Base-by-base conservation (phyloP, 2,888 invertebrate species). In the Dione juno region DNA sequence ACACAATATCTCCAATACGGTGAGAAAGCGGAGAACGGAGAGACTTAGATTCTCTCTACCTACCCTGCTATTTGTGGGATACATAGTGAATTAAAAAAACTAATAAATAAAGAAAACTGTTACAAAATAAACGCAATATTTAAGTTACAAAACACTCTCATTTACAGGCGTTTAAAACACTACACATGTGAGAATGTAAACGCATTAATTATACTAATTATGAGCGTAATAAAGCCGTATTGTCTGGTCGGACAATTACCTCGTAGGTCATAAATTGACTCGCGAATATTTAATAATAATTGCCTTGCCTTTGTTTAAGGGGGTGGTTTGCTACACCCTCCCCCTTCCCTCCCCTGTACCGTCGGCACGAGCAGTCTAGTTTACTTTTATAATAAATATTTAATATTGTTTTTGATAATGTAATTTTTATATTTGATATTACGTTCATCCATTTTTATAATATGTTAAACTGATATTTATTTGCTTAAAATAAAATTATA, bases 221-320 rank as follows among this genome's bases (percentile, higher is more conserved):
- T 81, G 79, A 74, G 45, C 75, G 80, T 78, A 86, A 86, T 77
- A 76, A 77, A 78, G 75, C 78, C 75, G 77, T 77, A 80, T 82
- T 82, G 82, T 82, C 81, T 80, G 77, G 79, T 80, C 77, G 82
- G 82, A 85, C 87, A 88, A 89, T 88, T 84, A 83, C 82, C 79
- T 77, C 80, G 82, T 69, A 75, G 76, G 78, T 78, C 78, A 79
- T 83, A 82, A 84, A 84, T 82, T 82, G 81, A 75, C 75, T 78
- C 74, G 78, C 79, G 83, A 84, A 84, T 86, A 84, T 85, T 85
- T 86, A 85, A 86, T 86, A 85, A 86, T 86, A 89, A 88, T 92
- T 90, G 91, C 88, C 88, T 88, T 85, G 86, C 84, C 91, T 91
- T 92, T 92, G 92, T 90, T 92, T 90, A 91, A 89, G 84, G 82